Conservation (phyloP, 2,113 vertebrate genomes). For the Notothenia rossii region DNA sequence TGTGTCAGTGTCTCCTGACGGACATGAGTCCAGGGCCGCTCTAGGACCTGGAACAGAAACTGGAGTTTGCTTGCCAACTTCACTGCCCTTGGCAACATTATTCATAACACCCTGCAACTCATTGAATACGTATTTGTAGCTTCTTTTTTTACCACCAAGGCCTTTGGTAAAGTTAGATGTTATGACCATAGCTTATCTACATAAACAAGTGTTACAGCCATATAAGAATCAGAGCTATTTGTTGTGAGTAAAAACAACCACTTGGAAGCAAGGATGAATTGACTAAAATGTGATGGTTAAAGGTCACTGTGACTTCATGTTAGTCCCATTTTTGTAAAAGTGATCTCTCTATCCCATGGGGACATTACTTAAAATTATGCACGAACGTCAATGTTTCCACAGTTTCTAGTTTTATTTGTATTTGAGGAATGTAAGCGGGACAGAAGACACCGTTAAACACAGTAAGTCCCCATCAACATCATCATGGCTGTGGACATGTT, state of each 20-base stretch:
- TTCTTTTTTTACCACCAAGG: too few species aligned
- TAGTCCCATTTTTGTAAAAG: too few species aligned
- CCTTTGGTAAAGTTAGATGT: too few species aligned
- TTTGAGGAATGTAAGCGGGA: background rate
- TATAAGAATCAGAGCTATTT: too few species aligned
- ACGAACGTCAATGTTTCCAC: too few species aligned
- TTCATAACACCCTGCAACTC: slow-evolving; percentile 35
- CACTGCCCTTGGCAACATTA: slow-evolving; percentile 54
- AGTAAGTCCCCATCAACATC: background rate
- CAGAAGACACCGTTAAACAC: slow-evolving; percentile 16
- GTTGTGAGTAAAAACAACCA: too few species aligned
- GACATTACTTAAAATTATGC: too few species aligned
- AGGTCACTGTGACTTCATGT: too few species aligned
- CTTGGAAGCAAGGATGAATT: too few species aligned
- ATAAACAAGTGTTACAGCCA: too few species aligned
- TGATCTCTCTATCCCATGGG: background rate
- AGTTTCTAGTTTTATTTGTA: background rate
- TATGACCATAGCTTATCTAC: too few species aligned
- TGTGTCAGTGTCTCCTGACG: slow-evolving; percentile 35
- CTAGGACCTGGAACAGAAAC: slow-evolving; percentile 52
- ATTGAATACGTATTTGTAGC: slow-evolving; percentile 34
- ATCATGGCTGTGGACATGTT: slow-evolving; percentile 17
- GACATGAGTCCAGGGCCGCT: slow-evolving; percentile 41
- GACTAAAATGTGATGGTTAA: too few species aligned
- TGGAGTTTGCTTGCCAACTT: slow-evolving; percentile 45